A percentile compares a stretch with the other conserved stretches of the same genome.
phyloP scores from a whole-genome alignment of 2,888 invertebrate genomes.

The Pandemis corylana region DNA sequence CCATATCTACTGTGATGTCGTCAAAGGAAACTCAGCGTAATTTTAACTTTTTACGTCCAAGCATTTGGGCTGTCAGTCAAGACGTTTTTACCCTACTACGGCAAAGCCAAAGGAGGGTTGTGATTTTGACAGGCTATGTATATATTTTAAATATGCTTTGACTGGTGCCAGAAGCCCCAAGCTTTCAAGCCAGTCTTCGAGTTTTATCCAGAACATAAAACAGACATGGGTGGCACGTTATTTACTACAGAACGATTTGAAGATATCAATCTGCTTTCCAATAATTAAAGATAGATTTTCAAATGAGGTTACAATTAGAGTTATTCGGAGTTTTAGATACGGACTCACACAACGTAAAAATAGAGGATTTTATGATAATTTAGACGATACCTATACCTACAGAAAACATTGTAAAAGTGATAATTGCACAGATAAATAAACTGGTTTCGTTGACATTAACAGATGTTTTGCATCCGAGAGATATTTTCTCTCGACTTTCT shows the following conservation, averaged over 20 bases:
- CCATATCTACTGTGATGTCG: too few species aligned
- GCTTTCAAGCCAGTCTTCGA: neutral
- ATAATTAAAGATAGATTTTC: conserved; percentile 42
- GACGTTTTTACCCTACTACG: too few species aligned
- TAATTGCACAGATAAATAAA: neutral
- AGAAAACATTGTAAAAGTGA: neutral
- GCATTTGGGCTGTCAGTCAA: too few species aligned
- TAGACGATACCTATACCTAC: neutral
- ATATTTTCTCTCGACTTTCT: neutral
- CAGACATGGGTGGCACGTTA: conserved; percentile 33
- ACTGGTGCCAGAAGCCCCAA: neutral
- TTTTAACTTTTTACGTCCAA: too few species aligned
- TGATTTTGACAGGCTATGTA: too few species aligned
- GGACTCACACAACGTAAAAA: neutral
- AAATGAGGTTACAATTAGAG: conserved; percentile 37
- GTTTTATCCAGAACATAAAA: neutral
- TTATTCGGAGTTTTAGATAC: conserved; percentile 20
- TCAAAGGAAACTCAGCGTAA: too few species aligned
- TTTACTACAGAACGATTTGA: conserved; percentile 23
- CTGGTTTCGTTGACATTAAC: neutral
- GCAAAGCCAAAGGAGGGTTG: too few species aligned
- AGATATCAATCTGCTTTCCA: conserved; percentile 42
- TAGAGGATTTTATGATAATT: neutral
- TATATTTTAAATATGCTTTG: too few species aligned
- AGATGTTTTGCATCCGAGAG: neutral